These are phyloP conservation scores for Pseudorhiza aurosa DNA, from an alignment of 30 jellyfish, hydroid and myxozoan species.

Conservation along the genomic window DNA sequence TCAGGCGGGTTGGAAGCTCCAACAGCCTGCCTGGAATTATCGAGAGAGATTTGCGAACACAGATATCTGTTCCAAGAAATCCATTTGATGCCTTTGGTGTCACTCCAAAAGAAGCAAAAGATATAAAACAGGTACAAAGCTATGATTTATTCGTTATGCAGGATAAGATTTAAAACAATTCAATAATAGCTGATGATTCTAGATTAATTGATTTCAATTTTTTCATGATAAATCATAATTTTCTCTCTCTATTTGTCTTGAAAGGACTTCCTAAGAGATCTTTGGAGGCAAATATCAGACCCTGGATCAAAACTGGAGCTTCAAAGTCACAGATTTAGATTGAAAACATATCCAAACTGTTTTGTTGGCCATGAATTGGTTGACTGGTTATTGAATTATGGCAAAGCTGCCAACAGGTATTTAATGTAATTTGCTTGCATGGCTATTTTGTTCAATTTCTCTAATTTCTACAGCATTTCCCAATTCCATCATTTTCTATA, in stretches of 20 bases:
- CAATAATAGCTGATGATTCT: too few relatives aligned
- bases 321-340: conserved; percentile 85
- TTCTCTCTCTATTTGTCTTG: background rate
- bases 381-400: conserved; percentile 87
- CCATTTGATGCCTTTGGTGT: conserved; percentile 98
- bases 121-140: conserved; percentile 81
- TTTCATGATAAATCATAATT: too few relatives aligned
- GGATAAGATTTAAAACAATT: too few relatives aligned
- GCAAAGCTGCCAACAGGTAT: conserved; percentile 86
- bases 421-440: too few relatives aligned
- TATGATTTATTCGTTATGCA: too few relatives aligned
- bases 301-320: conserved; percentile 85
- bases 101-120: conserved; percentile 90
- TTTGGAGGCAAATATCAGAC: conserved; percentile 90
- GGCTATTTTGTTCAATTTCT: too few relatives aligned
- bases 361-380: conserved; percentile 89
- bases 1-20: conserved; percentile 58
- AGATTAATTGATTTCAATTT: too few relatives aligned
- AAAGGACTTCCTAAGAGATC: conserved; percentile 79
- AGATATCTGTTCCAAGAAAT: conserved; percentile 71
- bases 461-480: too few relatives aligned
- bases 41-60: conserved; percentile 71
- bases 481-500: too few relatives aligned
- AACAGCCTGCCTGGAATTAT: conserved; percentile 70
- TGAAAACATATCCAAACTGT: conserved; percentile 88